Evolutionary conservation across 92 coral and sea anemone genomes (phyloP).

Genomic region (Diadumene lineata): DNA sequence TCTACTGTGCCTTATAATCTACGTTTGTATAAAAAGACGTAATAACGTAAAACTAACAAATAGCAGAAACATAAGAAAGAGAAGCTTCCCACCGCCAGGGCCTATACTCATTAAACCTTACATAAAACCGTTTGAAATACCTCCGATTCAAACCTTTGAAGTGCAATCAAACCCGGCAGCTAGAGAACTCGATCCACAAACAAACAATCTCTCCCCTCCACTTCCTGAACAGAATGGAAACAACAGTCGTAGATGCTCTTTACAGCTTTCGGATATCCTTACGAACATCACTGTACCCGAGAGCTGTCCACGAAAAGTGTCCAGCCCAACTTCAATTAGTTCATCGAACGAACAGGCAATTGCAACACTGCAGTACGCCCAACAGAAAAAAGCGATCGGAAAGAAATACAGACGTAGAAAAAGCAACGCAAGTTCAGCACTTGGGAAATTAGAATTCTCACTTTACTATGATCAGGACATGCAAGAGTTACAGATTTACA

Average conservation of each 20-base stretch:
- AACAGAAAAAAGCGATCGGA: neutral
- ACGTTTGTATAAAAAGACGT: neutral
- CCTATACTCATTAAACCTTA: slow-evolving; percentile 27
- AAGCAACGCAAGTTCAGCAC: neutral
- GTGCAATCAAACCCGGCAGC: too few species aligned
- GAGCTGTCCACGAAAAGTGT: neutral
- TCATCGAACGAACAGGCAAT: slow-evolving; percentile 13
- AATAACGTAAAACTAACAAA: neutral
- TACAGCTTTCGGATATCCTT: slow-evolving; percentile 15
- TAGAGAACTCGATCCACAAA: neutral
- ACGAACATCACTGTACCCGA: neutral
- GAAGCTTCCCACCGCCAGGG: slow-evolving; percentile 24
- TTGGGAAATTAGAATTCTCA: slow-evolving; percentile 79
- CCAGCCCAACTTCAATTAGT: slow-evolving; percentile 1
- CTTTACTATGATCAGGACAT: slow-evolving; percentile 65
- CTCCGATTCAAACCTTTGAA: slow-evolving; percentile 25
- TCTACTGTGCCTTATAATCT: slow-evolving; percentile 29
- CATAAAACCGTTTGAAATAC: neutral
- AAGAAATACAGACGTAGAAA: neutral
- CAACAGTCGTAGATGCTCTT: slow-evolving; percentile 8
- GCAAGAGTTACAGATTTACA: slow-evolving; percentile 62
- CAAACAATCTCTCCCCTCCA: slow-evolving; percentile 1
- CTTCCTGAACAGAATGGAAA: neutral
- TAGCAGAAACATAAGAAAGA: slow-evolving; percentile 13
- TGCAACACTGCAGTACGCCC: neutral